phyloP scores from a whole-genome alignment of 1,140 invertebrate species.

The Zaprionus nigranus region DNA sequence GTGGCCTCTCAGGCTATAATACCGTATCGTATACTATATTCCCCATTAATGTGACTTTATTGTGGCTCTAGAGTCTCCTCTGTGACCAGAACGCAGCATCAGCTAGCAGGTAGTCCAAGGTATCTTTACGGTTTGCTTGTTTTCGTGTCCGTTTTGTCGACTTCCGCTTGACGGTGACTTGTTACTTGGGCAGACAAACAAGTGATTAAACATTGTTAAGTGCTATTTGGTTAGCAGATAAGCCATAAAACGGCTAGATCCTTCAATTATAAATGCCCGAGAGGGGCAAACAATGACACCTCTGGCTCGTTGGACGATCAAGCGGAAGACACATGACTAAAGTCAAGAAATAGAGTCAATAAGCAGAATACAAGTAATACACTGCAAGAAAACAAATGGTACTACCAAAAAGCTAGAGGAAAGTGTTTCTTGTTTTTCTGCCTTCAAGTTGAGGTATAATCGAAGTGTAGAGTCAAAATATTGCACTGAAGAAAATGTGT shows the following conservation, averaged over 20 bases:
- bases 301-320: constrained; percentile 18
- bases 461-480: neutral
- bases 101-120: constrained; percentile 44
- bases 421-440: too few relatives aligned
- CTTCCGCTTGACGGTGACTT: constrained; percentile 69
- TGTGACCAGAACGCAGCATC: neutral
- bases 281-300: constrained; percentile 53
- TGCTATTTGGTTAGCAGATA: constrained; percentile 64
- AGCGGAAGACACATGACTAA: constrained; percentile 28
- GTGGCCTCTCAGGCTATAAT: too few relatives aligned
- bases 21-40: too few relatives aligned
- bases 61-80: too few relatives aligned
- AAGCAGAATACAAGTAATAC: neutral
- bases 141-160: constrained; percentile 49
- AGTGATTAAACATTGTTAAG: constrained; percentile 65
- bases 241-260: constrained; percentile 59
- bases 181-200: constrained; percentile 65
- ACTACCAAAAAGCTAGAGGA: too few relatives aligned
- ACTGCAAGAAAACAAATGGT: neutral
- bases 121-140: constrained; percentile 32
- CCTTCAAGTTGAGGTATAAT: too few relatives aligned
- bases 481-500: too few relatives aligned
- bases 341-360: constrained; percentile 10
- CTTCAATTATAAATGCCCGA: constrained; percentile 62
- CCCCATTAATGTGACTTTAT: too few relatives aligned